phyloP scores from a whole-genome alignment of 92 coral and sea anemone genomes.

The Heteractis magnifica region DNA sequence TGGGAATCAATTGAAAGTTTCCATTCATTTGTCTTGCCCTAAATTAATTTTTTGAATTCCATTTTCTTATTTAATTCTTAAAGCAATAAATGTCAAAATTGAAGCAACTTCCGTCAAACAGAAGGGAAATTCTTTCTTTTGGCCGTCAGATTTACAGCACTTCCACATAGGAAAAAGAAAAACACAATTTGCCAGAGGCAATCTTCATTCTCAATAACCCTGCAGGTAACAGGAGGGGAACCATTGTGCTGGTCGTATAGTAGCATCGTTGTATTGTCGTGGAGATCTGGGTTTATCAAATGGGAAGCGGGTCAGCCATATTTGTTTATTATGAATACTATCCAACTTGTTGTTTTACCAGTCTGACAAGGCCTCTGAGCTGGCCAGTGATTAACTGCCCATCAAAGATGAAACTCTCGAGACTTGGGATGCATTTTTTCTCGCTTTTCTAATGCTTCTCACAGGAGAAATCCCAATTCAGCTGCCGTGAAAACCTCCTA shows the following conservation, averaged over 20 bases:
- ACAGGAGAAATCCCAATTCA: not conserved
- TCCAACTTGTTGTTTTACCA: not conserved
- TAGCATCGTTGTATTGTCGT: not conserved
- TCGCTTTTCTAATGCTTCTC: not conserved
- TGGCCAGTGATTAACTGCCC: not conserved
- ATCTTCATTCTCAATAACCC: not conserved
- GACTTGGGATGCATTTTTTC: not conserved
- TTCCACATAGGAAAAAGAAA: not conserved
- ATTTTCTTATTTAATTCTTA: not conserved
- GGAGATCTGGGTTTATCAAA: not conserved
- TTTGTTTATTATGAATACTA: constrained; percentile 3
- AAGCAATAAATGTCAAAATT: constrained; percentile 28
- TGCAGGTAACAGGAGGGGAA: not conserved
- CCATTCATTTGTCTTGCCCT: constrained; percentile 10
- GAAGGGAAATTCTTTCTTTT: constrained; percentile 6
- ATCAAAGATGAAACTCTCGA: not conserved
- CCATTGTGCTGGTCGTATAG: constrained; percentile 9
- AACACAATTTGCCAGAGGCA: constrained; percentile 5
- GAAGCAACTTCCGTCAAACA: constrained; percentile 22
- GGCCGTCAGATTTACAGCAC: not conserved
- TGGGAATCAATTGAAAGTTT: constrained; percentile 3
- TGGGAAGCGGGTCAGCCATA: not conserved
- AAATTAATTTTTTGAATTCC: not conserved
- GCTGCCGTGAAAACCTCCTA: not conserved
- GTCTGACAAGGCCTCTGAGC: not conserved